Conservation (phyloP, 2,113 vertebrate species). For the Diadophis punctatus region DNA sequence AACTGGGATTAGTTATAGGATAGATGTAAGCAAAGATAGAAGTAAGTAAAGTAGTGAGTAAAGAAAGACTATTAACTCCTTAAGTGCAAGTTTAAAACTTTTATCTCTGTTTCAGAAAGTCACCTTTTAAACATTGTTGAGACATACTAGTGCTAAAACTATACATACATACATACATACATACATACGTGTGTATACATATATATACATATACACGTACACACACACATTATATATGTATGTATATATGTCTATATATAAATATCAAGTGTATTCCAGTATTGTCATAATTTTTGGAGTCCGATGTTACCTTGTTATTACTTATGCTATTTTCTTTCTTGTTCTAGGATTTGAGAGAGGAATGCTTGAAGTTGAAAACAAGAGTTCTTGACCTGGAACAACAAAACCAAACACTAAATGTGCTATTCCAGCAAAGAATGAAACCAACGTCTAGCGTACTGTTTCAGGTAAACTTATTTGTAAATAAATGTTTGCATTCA, state of each 20-base stretch:
- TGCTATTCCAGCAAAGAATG: slow-evolving; percentile 87
- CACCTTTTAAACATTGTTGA: slow-evolving; percentile 28
- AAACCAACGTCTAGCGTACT: slow-evolving; percentile 84
- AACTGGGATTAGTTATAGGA: neutral
- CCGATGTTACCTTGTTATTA: slow-evolving; percentile 21
- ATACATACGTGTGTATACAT: neutral
- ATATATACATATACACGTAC: neutral
- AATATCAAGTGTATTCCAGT: slow-evolving; percentile 21
- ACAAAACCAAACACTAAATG: slow-evolving; percentile 82
- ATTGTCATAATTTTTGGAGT: slow-evolving; percentile 11
- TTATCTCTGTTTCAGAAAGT: slow-evolving; percentile 40
- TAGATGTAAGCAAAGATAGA: neutral
- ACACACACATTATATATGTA: too few species aligned
- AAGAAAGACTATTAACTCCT: neutral
- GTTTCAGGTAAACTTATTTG: slow-evolving; percentile 79
- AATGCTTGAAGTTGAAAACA: slow-evolving; percentile 88
- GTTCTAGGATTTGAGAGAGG: slow-evolving; percentile 84
- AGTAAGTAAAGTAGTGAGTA: neutral
- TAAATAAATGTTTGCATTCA: slow-evolving; percentile 30
- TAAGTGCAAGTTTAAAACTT: neutral
- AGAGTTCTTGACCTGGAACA: slow-evolving; percentile 91
- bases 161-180: neutral
- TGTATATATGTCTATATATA: too few species aligned
- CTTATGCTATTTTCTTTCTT: slow-evolving; percentile 32
- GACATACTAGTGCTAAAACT: neutral